phyloP scores from a whole-genome alignment of 2,888 invertebrate genomes.

The Dynastes maya region DNA sequence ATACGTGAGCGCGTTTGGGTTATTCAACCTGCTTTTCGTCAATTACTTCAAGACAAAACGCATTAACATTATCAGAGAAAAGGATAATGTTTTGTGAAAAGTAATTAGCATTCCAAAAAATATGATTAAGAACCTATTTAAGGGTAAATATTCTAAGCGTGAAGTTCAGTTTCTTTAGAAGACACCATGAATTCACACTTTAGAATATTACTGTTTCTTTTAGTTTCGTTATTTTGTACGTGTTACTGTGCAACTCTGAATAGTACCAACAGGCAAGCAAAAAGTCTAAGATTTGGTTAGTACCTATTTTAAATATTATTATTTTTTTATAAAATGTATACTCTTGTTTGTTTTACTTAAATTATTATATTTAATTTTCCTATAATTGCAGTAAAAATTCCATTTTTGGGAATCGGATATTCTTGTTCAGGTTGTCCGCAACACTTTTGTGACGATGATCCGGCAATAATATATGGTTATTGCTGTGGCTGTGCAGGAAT shows the following conservation, averaged over 20 bases:
- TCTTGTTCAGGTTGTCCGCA: slow-evolving; percentile 75
- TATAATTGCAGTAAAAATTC: slow-evolving; percentile 70
- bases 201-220: not conserved
- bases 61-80: slow-evolving; percentile 11
- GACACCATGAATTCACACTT: slow-evolving; percentile 1
- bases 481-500: slow-evolving; percentile 77
- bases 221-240: not conserved
- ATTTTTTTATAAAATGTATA: not conserved
- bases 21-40: not conserved
- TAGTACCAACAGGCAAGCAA: not conserved
- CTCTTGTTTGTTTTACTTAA: too few species aligned
- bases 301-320: not conserved
- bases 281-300: slow-evolving; percentile 2
- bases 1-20: not conserved
- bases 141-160: slow-evolving; percentile 4
- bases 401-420: slow-evolving; percentile 72
- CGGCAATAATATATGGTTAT: slow-evolving; percentile 76
- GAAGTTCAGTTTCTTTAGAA: slow-evolving; percentile 11
- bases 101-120: slow-evolving; percentile 31
- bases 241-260: not conserved
- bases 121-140: slow-evolving; percentile 5
- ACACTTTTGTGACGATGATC: slow-evolving; percentile 75
- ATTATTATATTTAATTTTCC: not conserved
- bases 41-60: not conserved
- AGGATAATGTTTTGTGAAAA: not conserved